A percentile compares a stretch with the other conserved stretches of the same genome.
Evolutionary conservation across 2,797 vertebrate species (phyloP).

Genomic region (Cyprinodon diabolis): DNA sequence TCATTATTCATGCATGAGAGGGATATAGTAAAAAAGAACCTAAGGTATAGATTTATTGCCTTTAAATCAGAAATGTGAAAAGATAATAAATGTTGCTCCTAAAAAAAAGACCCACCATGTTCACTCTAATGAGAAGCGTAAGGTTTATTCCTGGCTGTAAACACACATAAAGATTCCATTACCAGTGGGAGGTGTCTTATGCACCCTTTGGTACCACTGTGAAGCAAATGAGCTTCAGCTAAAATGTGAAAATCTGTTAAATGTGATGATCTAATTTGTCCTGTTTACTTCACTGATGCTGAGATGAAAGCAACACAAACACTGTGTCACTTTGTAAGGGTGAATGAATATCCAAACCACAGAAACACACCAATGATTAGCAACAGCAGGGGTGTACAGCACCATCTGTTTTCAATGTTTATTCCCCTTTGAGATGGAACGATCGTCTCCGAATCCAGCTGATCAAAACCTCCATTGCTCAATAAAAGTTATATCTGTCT

Average conservation of each 20-base stretch:
- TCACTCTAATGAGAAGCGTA: not conserved
- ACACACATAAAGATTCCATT: not conserved
- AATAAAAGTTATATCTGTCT: not conserved
- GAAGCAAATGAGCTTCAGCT: slow-evolving; percentile 37
- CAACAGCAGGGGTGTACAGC: not conserved
- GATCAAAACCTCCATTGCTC: not conserved
- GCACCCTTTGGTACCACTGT: not conserved
- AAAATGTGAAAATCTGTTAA: slow-evolving; percentile 41
- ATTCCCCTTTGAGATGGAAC: too few species aligned
- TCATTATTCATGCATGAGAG: too few species aligned
- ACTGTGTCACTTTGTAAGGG: slow-evolving; percentile 15
- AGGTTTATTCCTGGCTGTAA: not conserved
- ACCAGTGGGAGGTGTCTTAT: not conserved
- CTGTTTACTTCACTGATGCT: slow-evolving; percentile 34
- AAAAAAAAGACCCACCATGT: not conserved
- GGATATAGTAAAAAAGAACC: not conserved
- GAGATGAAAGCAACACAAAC: slow-evolving; percentile 36
- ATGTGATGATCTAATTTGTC: slow-evolving; percentile 51
- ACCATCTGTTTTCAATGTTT: not conserved
- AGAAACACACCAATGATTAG: not conserved
- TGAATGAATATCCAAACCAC: not conserved
- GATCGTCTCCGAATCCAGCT: not conserved
- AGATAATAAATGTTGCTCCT: not conserved
- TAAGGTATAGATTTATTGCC: not conserved
- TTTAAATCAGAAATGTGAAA: not conserved